These are phyloP conservation scores for Pelvicachromis taeniatus DNA, from an alignment of 2,113 vertebrate genomes.

Conservation along the genomic window DNA sequence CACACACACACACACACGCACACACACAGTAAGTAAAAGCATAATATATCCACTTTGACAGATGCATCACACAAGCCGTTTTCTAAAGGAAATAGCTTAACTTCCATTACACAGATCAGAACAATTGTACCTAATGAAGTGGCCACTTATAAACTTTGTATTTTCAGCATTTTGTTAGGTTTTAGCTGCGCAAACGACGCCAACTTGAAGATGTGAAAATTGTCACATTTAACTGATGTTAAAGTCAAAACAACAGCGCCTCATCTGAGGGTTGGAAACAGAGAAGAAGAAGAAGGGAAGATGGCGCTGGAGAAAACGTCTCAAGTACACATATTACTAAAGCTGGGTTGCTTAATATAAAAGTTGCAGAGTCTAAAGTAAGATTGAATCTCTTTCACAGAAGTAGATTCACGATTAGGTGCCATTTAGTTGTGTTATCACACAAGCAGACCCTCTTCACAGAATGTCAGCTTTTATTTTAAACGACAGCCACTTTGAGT, in stretches of 20 bases:
- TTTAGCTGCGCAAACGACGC: not conserved
- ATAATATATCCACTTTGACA: not conserved
- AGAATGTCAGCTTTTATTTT: not conserved
- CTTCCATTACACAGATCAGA: not conserved
- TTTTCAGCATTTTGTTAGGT: not conserved
- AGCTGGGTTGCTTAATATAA: not conserved
- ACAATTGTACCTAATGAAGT: not conserved
- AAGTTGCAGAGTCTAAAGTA: not conserved
- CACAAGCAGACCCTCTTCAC: not conserved
- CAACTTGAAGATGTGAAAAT: not conserved
- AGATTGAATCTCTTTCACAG: not conserved
- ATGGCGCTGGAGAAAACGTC: not conserved
- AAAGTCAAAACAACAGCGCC: not conserved
- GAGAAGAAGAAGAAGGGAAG: not conserved
- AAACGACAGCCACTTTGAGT: not conserved
- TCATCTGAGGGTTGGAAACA: not conserved
- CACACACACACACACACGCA: too few relatives aligned
- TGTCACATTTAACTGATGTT: not conserved
- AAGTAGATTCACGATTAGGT: not conserved
- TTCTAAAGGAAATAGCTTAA: not conserved
- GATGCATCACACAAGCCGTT: not conserved
- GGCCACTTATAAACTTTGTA: not conserved
- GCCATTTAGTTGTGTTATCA: not conserved
- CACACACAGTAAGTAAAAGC: not conserved
- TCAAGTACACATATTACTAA: not conserved